Conservation (phyloP, 2,113 vertebrate genomes). For the Lethenteron camtschaticum region DNA sequence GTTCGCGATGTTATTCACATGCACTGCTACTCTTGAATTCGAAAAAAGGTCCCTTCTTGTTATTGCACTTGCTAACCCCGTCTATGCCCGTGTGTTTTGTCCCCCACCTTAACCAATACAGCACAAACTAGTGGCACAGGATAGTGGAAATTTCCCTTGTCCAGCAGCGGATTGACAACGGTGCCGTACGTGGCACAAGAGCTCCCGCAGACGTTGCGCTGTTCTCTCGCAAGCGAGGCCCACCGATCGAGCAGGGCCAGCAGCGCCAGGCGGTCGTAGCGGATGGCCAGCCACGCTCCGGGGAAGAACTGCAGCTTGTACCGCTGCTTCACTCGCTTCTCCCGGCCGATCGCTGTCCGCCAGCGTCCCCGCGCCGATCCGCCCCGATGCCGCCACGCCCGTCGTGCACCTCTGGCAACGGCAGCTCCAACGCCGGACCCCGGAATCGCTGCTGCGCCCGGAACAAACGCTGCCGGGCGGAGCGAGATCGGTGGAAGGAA, state of each 20-base stretch:
- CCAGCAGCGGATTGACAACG: no score
- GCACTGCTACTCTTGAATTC: no score
- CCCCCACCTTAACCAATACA: no score
- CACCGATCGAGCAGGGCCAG: conserved; percentile 66
- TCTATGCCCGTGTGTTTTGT: no score
- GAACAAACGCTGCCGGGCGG: background rate
- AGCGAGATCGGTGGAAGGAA: background rate
- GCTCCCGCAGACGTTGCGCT: no score
- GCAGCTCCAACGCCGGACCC: background rate
- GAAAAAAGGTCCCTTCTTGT: no score
- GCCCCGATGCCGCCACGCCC: background rate
- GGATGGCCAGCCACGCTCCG: conserved; percentile 72
- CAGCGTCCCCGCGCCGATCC: background rate
- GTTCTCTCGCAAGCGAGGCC: no score
- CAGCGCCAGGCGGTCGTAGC: conserved; percentile 70
- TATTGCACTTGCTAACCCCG: no score
- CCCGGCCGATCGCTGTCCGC: conserved; percentile 2
- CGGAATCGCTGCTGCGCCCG: conserved; percentile 6
- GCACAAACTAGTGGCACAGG: no score
- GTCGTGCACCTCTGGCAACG: background rate
- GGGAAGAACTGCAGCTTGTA: conserved; percentile 76
- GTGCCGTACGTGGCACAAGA: no score
- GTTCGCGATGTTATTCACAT: no score
- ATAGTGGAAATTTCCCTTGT: no score
- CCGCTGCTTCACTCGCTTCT: conserved; percentile 34